Evolutionary conservation across 1,140 invertebrate species (phyloP), one percentile per base, ranked within the genome.

Genomic region (Trypoxylus dichotomus): DNA sequence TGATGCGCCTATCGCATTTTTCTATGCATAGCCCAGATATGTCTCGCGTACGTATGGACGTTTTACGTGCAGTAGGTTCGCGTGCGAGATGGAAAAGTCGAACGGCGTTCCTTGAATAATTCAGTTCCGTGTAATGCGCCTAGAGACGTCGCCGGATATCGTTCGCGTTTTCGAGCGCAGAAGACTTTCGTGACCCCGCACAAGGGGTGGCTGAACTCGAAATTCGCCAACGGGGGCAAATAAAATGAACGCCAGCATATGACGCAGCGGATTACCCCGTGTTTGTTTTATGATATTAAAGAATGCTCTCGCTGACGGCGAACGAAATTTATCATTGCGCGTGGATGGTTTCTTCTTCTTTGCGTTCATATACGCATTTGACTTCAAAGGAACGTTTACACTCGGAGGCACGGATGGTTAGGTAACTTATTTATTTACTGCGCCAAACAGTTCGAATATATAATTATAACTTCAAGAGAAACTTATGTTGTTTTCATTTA

Each of bases 111-210:
- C 60, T 68, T 68, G 60, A 68, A 68, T 68, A 68, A 68, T 68
- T 68, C 60, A 68, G 60, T 68, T 68, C 27, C 60, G 24, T 68
- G 21, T 29, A 68, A 29, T 68, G 24, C 60, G 60, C 60, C 47
- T 68, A 68, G 60, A 68, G 60, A 68, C 60, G 27, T 68, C 60
- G 24, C 60, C 21, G 60, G 60, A 25, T 68, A 68, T 24, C 60
- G 60, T 68, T 68, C 60, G 24, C 60, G 60, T 68, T 68, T 68
- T 68, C 60, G 60, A 68, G 60, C n/a, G 58, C 58, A n/a, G 58
- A 60, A 60, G 58, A 7, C 19, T 68, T 15, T 29, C 27, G 47
- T 54, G 47, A 68, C 60, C 60, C 60, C 60, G 27, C 21, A 3
- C 27, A n/a, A 68, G 60, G n/a, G 60, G 21, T 68, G 15, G 60